phyloP scores from a whole-genome alignment of 2,797 vertebrate species.

The Sebastes steindachneri region DNA sequence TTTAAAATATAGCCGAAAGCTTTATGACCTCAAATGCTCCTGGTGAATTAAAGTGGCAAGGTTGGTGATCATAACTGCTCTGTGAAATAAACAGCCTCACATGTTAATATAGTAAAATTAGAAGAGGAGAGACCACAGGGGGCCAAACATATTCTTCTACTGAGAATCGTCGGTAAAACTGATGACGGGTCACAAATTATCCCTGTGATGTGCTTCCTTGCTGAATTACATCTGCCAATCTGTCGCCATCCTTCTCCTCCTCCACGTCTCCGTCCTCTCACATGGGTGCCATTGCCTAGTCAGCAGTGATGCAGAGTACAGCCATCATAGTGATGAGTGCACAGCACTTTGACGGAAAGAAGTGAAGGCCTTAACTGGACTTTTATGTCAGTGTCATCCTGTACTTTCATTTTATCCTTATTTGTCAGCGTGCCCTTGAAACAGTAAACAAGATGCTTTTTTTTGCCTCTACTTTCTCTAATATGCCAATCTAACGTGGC shows the following conservation, averaged over 20 bases:
- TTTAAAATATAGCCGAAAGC: background rate
- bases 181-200: slow-evolving; percentile 18
- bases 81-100: background rate
- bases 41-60: background rate
- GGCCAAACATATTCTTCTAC: background rate
- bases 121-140: background rate
- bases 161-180: background rate
- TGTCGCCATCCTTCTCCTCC: slow-evolving; percentile 22
- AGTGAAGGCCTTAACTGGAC: slow-evolving; percentile 31
- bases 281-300: slow-evolving; percentile 31
- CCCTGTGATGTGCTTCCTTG: slow-evolving; percentile 12
- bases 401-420: slow-evolving; percentile 22
- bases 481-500: background rate
- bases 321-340: slow-evolving; percentile 76
- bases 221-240: slow-evolving; percentile 39
- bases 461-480: background rate
- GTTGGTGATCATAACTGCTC: background rate
- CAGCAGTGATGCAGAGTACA: slow-evolving; percentile 89
- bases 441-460: slow-evolving; percentile 17
- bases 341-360: slow-evolving; percentile 46
- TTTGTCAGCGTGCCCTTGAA: slow-evolving; percentile 45
- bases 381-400: slow-evolving; percentile 39
- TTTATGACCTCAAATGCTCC: background rate
- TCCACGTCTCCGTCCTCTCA: slow-evolving; percentile 28
- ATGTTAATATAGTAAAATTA: background rate